Evolutionary conservation across 2,113 vertebrate genomes (phyloP).

Genomic region (Chauna torquata): DNA sequence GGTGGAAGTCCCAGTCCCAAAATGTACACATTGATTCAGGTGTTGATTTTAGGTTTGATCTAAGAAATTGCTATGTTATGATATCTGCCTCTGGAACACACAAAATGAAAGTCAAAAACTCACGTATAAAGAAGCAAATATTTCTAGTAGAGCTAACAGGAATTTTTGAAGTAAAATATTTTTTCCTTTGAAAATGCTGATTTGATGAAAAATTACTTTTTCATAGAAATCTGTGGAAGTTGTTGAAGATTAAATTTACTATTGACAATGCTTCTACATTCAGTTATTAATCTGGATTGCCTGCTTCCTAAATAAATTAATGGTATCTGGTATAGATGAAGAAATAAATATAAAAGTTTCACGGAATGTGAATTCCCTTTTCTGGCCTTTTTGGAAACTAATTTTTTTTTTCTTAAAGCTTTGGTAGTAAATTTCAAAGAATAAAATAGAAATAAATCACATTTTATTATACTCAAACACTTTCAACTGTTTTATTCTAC

Average conservation of each 20-base stretch:
- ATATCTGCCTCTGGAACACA: neutral
- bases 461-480: neutral
- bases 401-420: neutral
- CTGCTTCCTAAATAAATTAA: neutral
- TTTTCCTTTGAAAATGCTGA: neutral
- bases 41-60: neutral
- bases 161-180: neutral
- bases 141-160: neutral
- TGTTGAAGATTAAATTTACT: neutral
- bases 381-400: rapidly evolving
- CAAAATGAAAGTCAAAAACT: neutral
- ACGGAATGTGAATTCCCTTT: neutral
- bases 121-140: neutral
- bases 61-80: neutral
- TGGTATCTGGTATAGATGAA: neutral
- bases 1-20: too few relatives aligned
- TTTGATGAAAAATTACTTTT: neutral
- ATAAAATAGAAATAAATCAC: neutral
- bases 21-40: neutral
- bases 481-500: neutral
- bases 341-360: neutral
- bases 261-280: neutral
- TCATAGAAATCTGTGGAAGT: neutral
- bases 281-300: neutral
- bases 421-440: neutral